Evolutionary conservation across 2,113 vertebrate species (phyloP).

Genomic region (Bombycilla garrulus): DNA sequence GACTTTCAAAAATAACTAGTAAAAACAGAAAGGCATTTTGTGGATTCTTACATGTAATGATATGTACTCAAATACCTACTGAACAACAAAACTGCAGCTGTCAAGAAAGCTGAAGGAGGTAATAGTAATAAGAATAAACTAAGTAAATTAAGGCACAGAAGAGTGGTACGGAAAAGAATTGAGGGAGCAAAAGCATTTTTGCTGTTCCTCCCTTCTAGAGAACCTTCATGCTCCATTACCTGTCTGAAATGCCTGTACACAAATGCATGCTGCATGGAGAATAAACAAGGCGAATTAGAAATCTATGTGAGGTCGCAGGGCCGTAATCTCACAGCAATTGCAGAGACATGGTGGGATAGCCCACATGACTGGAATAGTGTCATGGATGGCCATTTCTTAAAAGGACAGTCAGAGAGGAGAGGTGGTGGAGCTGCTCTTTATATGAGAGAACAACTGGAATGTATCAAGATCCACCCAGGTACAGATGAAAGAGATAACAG

Average conservation of each 20-base stretch:
- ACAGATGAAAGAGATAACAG: accelerated
- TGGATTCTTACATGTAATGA: neutral
- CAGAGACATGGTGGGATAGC: neutral
- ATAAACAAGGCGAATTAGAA: neutral
- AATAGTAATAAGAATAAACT: neutral
- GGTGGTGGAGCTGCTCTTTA: neutral
- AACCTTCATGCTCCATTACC: neutral
- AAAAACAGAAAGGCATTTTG: neutral
- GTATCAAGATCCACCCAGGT: neutral
- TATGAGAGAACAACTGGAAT: neutral
- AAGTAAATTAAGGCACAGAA: neutral
- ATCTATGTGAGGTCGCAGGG: neutral
- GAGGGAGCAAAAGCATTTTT: neutral
- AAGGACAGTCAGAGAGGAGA: neutral
- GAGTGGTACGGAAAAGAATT: neutral
- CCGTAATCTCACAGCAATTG: neutral
- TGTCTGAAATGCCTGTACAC: neutral
- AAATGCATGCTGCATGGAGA: neutral
- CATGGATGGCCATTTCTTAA: neutral
- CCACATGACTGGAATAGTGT: neutral
- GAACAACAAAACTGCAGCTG: neutral
- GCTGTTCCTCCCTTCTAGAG: neutral
- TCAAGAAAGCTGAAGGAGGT: neutral
- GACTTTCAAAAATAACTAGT: neutral
- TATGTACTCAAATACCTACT: neutral